Evolutionary conservation across 2,113 vertebrate genomes (phyloP).

Genomic region (Amia ocellicauda): DNA sequence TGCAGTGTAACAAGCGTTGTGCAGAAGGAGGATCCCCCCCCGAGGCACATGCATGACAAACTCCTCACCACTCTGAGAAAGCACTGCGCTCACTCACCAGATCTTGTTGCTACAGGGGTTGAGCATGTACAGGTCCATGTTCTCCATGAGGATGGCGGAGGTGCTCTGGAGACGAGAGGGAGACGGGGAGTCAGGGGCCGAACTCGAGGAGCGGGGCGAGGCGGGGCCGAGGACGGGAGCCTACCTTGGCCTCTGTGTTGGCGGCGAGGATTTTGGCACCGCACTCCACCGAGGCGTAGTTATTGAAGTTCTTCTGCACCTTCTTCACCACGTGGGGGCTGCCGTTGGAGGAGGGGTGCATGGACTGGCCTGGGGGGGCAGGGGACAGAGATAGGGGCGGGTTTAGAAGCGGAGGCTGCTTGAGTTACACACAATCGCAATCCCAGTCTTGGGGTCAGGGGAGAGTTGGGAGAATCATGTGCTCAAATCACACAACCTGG

Average conservation of each 20-base stretch:
- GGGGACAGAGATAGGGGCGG: background rate
- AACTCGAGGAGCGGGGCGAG: too few relatives aligned
- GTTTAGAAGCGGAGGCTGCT: background rate
- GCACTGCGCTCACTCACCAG: constrained; percentile 68
- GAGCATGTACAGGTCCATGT: constrained; percentile 98
- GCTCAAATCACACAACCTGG: too few relatives aligned
- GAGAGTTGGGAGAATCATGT: too few relatives aligned
- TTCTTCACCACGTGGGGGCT: constrained; percentile 83
- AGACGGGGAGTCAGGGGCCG: background rate
- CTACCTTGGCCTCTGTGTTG: constrained; percentile 95
- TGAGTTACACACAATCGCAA: constrained; percentile 11
- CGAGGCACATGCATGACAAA: too few relatives aligned
- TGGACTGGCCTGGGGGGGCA: constrained; percentile 80
- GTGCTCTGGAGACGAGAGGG: constrained; percentile 77
- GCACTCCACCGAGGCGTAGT: constrained; percentile 97
- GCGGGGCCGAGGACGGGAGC: background rate
- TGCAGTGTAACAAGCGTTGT: too few relatives aligned
- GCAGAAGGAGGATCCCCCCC: too few relatives aligned
- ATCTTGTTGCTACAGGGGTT: constrained; percentile 99
- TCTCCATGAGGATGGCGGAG: constrained; percentile 95
- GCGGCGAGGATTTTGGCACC: constrained; percentile 96
- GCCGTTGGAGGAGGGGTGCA: constrained; percentile 81
- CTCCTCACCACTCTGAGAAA: too few relatives aligned
- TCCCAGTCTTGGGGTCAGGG: too few relatives aligned
- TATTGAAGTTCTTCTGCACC: constrained; percentile 96